These are phyloP conservation scores for Xestia xanthographa DNA, from an alignment of 2,888 invertebrate genomes.

Conservation along the genomic window DNA sequence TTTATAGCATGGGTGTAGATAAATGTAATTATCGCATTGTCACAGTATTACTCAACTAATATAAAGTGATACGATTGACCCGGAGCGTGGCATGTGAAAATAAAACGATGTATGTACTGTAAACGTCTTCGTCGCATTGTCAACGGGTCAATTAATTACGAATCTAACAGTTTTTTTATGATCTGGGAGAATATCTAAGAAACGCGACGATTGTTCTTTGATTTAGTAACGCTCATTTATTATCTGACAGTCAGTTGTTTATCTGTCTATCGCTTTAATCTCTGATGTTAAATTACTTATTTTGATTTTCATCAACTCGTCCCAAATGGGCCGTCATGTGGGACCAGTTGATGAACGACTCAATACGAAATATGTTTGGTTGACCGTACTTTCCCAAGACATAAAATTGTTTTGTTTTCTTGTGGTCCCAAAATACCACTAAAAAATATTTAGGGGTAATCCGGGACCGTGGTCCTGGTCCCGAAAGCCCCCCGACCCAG, in stretches of 20 bases:
- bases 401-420: no score
- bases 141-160: conserved; percentile 3
- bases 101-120: neutral
- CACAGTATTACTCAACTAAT: conserved; percentile 39
- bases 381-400: no score
- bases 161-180: conserved; percentile 24
- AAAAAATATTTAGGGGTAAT: no score
- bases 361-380: no score
- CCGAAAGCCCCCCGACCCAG: no score
- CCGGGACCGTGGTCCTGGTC: no score
- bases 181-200: conserved; percentile 9
- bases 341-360: no score
- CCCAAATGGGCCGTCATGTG: no score
- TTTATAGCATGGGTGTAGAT: no score
- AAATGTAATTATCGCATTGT: conserved; percentile 27
- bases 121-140: conserved; percentile 3
- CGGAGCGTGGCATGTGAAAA: conserved; percentile 20
- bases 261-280: conserved; percentile 9
- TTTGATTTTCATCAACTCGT: no score
- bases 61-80: conserved; percentile 24
- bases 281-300: no score
- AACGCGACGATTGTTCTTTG: conserved; percentile 22
- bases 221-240: conserved; percentile 16
- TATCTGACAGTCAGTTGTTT: conserved; percentile 5
- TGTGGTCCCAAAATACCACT: no score